Base-by-base conservation (phyloP, 2,888 invertebrate species). In the Lobophora halterata region DNA sequence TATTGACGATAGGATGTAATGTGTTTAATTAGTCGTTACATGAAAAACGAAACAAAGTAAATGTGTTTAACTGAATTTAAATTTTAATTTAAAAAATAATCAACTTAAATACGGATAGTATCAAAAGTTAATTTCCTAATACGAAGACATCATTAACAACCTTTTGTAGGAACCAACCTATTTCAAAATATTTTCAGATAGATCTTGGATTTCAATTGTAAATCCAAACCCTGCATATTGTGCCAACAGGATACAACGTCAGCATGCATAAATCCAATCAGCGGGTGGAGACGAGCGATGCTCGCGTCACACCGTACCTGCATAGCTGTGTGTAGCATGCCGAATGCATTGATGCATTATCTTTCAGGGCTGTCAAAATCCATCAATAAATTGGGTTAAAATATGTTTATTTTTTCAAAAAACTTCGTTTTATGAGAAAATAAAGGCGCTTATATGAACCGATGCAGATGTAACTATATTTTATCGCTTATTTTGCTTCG, bases 201-300 rank as follows among this genome's bases (percentile, higher is more conserved):
- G n/a, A 27, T 41, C 45, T 44, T 32, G 41, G 33, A 37, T 32
- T 31, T 35, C 27, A 49, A 37, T 39, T 35, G 31, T 34, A 33
- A 30, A 43, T 49, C 33, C 33, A 37, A 37, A 46, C 38, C 31
- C 41, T 41, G 39, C 48, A 50, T 50, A 53, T 53, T 53, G 42
- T 43, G 48, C 38, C 41, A 43, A 39, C 47, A 44, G 44, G 46
- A 41, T 44, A 29, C 40, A 41, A 57, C 60, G 59, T 54, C 58
- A 65, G 68, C 71, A 67, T 66, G 68, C 70, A 71, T 70, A 79
- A 83, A 83, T 83, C 79, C 83, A 83, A 83, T 83, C 83, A 82
- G 69, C 64, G 68, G 65, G 65, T 61, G 67, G 71, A 63, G 55
- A 52, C 46, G 52, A 44, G 48, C 45, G 42, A 42, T 40, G 64